Conservation (phyloP, 2,797 vertebrate species). For the Parauchenoglanis punctatus region DNA sequence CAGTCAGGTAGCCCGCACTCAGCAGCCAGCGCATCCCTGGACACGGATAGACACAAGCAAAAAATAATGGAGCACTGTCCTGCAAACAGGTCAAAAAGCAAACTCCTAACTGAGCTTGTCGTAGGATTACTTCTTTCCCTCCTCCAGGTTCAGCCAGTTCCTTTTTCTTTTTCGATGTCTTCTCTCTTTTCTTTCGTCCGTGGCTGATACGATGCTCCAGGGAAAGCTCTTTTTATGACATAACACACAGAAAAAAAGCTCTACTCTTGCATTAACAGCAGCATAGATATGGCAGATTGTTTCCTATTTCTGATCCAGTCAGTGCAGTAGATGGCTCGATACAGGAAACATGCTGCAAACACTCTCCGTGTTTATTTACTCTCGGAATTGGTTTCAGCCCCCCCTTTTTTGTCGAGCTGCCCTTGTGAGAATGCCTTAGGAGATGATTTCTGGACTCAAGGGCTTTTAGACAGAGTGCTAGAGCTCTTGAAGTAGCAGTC, state of each 20-base stretch:
- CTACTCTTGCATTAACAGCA: slow-evolving; percentile 39
- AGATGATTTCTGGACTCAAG: slow-evolving; percentile 46
- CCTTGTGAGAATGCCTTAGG: slow-evolving; percentile 57
- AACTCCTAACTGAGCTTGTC: slow-evolving; percentile 6
- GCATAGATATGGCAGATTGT: slow-evolving; percentile 51
- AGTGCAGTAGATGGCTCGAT: slow-evolving; percentile 61
- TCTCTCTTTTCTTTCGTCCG: slow-evolving; percentile 36
- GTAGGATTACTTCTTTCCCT: slow-evolving; percentile 33
- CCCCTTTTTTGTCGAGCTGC: slow-evolving; percentile 60
- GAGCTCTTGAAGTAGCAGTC: slow-evolving; percentile 67
- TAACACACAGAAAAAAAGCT: slow-evolving; percentile 45
- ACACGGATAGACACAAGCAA: slow-evolving; percentile 26
- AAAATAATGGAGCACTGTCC: slow-evolving; percentile 15
- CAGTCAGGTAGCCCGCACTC: slow-evolving; percentile 67
- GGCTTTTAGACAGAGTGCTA: slow-evolving; percentile 70
- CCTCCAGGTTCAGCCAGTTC: slow-evolving; percentile 30
- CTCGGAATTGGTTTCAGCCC: slow-evolving; percentile 49
- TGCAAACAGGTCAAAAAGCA: slow-evolving; percentile 39
- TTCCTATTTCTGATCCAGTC: slow-evolving; percentile 64
- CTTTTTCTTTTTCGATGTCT: slow-evolving; percentile 17
- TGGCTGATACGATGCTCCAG: slow-evolving; percentile 41
- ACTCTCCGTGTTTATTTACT: slow-evolving; percentile 56
- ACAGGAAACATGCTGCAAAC: slow-evolving; percentile 67
- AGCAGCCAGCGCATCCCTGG: slow-evolving; percentile 68
- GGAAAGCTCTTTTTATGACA: slow-evolving; percentile 52